Base-by-base conservation (phyloP, 2,888 invertebrate species). In the Agrochola lota region DNA sequence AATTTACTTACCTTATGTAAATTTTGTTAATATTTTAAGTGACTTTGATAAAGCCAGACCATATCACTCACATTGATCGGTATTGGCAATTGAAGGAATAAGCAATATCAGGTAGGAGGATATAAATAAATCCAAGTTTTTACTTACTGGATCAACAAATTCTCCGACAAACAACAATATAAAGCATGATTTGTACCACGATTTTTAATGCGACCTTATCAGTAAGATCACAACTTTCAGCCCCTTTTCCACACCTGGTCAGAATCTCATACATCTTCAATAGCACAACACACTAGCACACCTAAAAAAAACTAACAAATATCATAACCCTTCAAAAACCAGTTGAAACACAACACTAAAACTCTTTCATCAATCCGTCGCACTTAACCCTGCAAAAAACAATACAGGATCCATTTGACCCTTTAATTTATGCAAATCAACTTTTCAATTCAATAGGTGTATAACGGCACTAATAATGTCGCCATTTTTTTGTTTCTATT, bases 321-420 rank as follows among this genome's bases (percentile, higher is more conserved):
- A 71, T 83, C 60, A 84, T 83, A 88, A 89, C 88, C 89, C 82
- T 84, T 87, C 62, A 89, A 67, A 88, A 87, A 87, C 88, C 80
- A 84, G 88, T 85, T 88, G 88, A 85, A 88, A 88, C 81, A 84
- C 82, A 84, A 88, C 88, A 89, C 89, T 87, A 80, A 68, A 83
- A 69, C 55, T 74, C 88, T 87, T 89, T 89, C 88, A 89, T 74
- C 88, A 88, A 89, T 89, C 66, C 80, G 88, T 82, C 43, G 66
- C 86, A 83, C 89, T 88, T 80, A 89, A 89, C 85, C 74, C 82
- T 73, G 76, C 77, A 88, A 88, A 52, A 87, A 88, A 85, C 62
- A 49, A 85, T 83, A 88, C 82, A 82, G 79, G 77, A 77, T 70
- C 82, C 43, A 89, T 88, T 88, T 88, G 88, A 88, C 88, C 89